Evolutionary conservation across 2,797 vertebrate genomes (phyloP), one percentile per base, ranked within the genome.

Genomic region (Microctenopoma steveboyesi): DNA sequence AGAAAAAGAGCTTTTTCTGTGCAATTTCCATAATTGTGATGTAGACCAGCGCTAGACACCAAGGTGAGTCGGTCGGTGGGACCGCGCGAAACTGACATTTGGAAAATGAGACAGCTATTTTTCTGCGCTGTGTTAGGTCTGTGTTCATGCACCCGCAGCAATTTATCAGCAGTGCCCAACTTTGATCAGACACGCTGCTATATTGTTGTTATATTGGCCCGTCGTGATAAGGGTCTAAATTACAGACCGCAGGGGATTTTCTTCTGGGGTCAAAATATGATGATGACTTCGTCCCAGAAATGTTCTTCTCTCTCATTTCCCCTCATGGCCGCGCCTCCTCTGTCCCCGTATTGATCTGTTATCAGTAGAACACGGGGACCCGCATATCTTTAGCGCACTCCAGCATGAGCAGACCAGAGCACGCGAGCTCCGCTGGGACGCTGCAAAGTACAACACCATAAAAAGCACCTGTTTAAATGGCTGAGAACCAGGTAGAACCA

Each of bases 11-110:
- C 30, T 52, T 56, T 57, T 65, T 79, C 54, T 42, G 33, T 61
- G 16, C 70, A 18, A 82, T 79, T 79, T 74, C 30, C 75, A 79
- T 86, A 86, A 88, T 86, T 66, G 76, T 55, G 51, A 74, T 76
- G 70, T 54, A 69, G 65, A 54, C 63, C 74, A 48, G 72, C 4
- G 1, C 56, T 56, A 57, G 58, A 46, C 39, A n/a, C 40, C 3
- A 7, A 71, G 68, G 74, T 78, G 56, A 60, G 66, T 53, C 57
- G 56, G 42, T 27, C 33, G 55, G 48, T 35, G 66, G 40, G 18
- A 47, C 35, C 16, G 7, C n/a, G n/a, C 43, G 33, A 75, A 71
- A 54, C 7, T 74, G 76, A 72, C 57, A 57, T 76, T 80, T 68
- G 60, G 72, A 72, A 74, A 79, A 76, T 74, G 33, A 75, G 72